phyloP scores from a whole-genome alignment of 2,113 vertebrate species.

The Antechinus stuartii region DNA sequence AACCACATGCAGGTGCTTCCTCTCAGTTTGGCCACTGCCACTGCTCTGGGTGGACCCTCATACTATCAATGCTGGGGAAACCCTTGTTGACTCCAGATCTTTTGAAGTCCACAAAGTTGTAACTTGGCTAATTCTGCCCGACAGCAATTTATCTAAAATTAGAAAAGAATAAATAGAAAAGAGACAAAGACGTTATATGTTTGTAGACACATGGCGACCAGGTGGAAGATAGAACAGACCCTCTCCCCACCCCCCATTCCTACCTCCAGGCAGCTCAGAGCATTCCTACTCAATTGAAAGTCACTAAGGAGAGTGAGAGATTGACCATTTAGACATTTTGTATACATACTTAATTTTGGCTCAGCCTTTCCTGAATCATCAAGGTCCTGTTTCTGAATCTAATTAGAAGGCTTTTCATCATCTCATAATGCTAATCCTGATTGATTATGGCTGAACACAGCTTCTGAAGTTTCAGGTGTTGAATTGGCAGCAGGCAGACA shows the following conservation, averaged over 20 bases:
- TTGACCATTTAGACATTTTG: background rate
- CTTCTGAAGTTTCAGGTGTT: background rate
- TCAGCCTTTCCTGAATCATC: background rate
- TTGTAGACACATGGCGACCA: background rate
- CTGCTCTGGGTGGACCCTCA: background rate
- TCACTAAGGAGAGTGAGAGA: background rate
- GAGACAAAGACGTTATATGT: background rate
- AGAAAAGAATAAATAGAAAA: background rate
- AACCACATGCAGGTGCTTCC: background rate
- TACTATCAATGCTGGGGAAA: background rate
- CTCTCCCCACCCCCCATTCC: too few species aligned
- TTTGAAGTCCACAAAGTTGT: background rate
- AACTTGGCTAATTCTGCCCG: background rate
- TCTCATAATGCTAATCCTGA: background rate
- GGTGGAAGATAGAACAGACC: background rate
- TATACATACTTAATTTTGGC: background rate
- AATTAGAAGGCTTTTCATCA: background rate
- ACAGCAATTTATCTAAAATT: background rate
- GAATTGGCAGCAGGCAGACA: background rate
- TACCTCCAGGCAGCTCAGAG: background rate
- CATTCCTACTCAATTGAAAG: background rate
- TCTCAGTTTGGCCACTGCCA: background rate
- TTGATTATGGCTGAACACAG: background rate
- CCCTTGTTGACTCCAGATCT: background rate
- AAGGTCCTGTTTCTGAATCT: background rate